A percentile compares a stretch with the other conserved stretches of the same genome.
These are phyloP conservation scores for Micrasema longulum DNA, from an alignment of 1,140 invertebrate genomes.

Conservation along the genomic window DNA sequence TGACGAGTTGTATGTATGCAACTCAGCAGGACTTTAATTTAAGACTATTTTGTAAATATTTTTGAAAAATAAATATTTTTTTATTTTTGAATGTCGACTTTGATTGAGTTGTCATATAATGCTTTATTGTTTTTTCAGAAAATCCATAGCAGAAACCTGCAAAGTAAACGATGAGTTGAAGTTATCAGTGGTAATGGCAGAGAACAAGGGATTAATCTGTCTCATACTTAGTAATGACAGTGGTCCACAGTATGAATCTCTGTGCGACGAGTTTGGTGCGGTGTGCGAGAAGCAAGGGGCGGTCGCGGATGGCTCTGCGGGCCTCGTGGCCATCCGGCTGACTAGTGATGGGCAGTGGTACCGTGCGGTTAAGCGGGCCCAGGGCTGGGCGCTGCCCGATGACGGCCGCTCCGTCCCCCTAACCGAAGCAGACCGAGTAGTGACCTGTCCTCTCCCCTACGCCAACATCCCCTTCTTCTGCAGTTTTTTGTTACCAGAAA, in stretches of 20 bases:
- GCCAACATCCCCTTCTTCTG: slow-evolving; percentile 13
- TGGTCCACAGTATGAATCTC: background rate
- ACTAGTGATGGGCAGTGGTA: slow-evolving; percentile 3
- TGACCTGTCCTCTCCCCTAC: background rate
- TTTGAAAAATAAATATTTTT: too few relatives aligned
- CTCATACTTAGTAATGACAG: background rate
- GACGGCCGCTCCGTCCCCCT: background rate
- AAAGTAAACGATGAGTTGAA: background rate
- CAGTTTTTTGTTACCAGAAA: background rate
- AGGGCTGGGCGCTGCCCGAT: slow-evolving; percentile 15
- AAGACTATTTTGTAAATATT: too few relatives aligned
- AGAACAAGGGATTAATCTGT: background rate
- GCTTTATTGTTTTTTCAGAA: background rate
- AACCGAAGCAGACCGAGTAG: background rate
- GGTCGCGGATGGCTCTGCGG: background rate
- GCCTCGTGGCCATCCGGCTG: slow-evolving; percentile 3
- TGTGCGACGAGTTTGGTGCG: background rate
- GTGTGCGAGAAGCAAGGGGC: slow-evolving; percentile 2
- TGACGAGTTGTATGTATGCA: too few relatives aligned
- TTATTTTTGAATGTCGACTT: too few relatives aligned
- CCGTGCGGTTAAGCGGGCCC: background rate
- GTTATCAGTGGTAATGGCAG: background rate
- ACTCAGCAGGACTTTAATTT: too few relatives aligned
- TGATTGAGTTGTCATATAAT: too few relatives aligned
- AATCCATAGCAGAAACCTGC: background rate